Base-by-base conservation (phyloP, 2,797 vertebrate species). In the Parauchenoglanis ngamensis region DNA sequence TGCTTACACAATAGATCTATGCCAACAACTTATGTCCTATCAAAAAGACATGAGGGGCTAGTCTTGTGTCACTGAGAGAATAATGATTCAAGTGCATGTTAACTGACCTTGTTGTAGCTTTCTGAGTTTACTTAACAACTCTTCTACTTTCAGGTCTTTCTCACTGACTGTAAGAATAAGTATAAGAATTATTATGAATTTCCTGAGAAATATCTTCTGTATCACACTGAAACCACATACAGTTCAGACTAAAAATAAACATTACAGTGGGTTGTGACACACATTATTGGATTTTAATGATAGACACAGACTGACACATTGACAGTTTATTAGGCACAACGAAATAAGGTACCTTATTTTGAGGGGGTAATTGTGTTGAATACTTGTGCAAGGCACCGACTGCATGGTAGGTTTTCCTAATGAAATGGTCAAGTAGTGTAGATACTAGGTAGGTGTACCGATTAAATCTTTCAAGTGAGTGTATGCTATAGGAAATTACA, bases 21-120 rank as follows among this genome's bases (percentile, higher is more conserved):
- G 8, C 12, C 40, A 49, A 21, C 3, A 49, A 21, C 78, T 46
- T 35, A 5, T 54, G 28, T 19, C 28, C n/a, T n/a, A n/a, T n/a
- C n/a, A n/a, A n/a, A n/a, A n/a, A n/a, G n/a, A n/a, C n/a, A 85
- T 10, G 10, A 56, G 52, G 49, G 4, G 0, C 35, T 44, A 80
- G 21, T 44, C 28, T 25, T 57, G 11, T 80, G 12, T 13, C 56
- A 59, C 1, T 65, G 8, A 57, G 12, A 65, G 2, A 61, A 59
- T n/a, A 31, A 75, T 76, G 40, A 1, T 57, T n/a, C 46, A 61
- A 49, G 25, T 25, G 15, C 35, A 82, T 4, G 49, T 59, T 52
- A 46, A 44, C 49, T 76, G 44, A 93, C 92, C 91, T 91, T 90
- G 85, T 75, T 91, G 89, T 46, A 92, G 79, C 25, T 86, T 87